These are phyloP conservation scores for Spodoptera exigua DNA, from an alignment of 2,888 invertebrate species.

Conservation along the genomic window DNA sequence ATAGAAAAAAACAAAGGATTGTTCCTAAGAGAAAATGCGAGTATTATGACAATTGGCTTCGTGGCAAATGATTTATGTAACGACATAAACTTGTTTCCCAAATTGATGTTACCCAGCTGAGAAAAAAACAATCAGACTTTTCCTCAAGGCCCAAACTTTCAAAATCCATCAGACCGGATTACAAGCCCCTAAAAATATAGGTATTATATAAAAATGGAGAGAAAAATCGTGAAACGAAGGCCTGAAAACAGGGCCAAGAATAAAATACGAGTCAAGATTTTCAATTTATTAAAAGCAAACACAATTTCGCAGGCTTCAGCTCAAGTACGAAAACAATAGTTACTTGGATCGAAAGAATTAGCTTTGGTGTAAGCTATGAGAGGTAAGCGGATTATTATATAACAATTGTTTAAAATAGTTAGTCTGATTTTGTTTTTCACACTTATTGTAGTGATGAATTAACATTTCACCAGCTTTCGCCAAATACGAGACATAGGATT, in stretches of 20 bases:
- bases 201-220: slow-evolving; percentile 50
- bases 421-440: too few relatives aligned
- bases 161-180: slow-evolving; percentile 52
- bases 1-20: not conserved
- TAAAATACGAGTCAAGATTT: slow-evolving; percentile 72
- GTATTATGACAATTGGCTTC: slow-evolving; percentile 17
- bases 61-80: slow-evolving; percentile 38
- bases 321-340: slow-evolving; percentile 70
- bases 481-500: too few relatives aligned
- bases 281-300: slow-evolving; percentile 81
- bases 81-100: slow-evolving; percentile 26
- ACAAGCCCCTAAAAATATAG: slow-evolving; percentile 52
- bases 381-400: slow-evolving; percentile 29
- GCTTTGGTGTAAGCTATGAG: slow-evolving; percentile 34
- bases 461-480: too few relatives aligned
- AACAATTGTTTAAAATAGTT: not conserved
- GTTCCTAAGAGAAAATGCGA: not conserved
- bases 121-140: slow-evolving; percentile 47
- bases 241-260: slow-evolving; percentile 54
- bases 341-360: slow-evolving; percentile 61
- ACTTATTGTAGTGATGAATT: too few relatives aligned
- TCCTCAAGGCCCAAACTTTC: slow-evolving; percentile 44
- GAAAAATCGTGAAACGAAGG: slow-evolving; percentile 53
- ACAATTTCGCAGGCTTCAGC: slow-evolving; percentile 68
- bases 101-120: slow-evolving; percentile 47